Evolutionary conservation across 2,888 invertebrate species (phyloP).

Genomic region (Leptinotarsa peninsularis): DNA sequence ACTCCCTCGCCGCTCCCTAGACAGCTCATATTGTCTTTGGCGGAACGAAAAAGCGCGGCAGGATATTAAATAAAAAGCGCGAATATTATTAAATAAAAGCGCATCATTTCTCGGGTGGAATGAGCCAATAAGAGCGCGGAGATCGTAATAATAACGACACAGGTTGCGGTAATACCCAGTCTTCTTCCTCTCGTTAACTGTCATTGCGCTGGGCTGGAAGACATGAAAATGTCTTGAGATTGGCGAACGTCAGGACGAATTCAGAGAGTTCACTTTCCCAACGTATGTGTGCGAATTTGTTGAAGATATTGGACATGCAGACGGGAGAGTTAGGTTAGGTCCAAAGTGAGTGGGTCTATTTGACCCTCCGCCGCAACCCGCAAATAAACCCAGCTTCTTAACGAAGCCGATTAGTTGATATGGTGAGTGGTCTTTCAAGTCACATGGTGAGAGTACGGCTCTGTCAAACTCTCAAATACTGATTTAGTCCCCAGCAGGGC

Average conservation of each 20-base stretch:
- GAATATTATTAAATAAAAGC: constrained; percentile 57
- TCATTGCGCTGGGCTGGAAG: constrained; percentile 9
- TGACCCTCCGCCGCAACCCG: no score
- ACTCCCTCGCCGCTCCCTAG: constrained; percentile 23
- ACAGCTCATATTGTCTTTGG: constrained; percentile 35
- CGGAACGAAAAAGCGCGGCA: constrained; percentile 28
- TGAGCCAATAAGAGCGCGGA: constrained; percentile 56
- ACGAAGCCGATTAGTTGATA: no score
- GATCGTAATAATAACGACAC: constrained; percentile 57
- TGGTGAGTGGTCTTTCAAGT: no score
- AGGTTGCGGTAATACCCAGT: constrained; percentile 57
- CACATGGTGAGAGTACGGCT: no score
- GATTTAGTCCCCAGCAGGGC: no score
- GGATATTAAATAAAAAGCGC: constrained; percentile 54
- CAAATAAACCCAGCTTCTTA: no score
- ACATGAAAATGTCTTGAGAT: neutral
- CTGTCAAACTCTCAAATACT: no score
- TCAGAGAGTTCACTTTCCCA: neutral
- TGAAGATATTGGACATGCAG: no score
- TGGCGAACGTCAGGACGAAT: neutral
- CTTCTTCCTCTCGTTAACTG: constrained; percentile 28
- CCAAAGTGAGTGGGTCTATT: no score
- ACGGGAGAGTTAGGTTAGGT: no score
- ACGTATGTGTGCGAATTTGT: no score
- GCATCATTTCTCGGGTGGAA: constrained; percentile 59